Evolutionary conservation across 2,113 vertebrate species (phyloP), one percentile per base, ranked within the genome.

Genomic region (Boulengerochromis microlepis): DNA sequence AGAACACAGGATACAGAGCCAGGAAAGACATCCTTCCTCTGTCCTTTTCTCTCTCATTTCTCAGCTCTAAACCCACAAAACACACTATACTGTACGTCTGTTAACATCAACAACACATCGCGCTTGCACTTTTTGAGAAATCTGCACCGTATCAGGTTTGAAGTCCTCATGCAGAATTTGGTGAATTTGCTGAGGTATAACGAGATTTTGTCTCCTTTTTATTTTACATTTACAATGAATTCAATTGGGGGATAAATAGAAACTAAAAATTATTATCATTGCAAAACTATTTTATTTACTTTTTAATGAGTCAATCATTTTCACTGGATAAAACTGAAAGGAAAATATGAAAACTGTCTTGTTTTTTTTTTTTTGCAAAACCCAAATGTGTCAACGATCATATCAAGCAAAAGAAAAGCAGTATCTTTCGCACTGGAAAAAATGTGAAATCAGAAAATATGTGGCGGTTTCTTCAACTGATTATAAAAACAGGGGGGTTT

Each of bases 11-110:
- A 94, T 93, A 87, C 91, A 88, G 86, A 92, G 91, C 52, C 93
- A 95, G 96, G 95, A 96, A 96, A 94, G 93, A 93, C 69, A 47
- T 95, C 91, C 94, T 95, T 95, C 94, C 95, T 93, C 86, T 91
- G 85, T 91, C 86, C 81, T 61, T 47, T 80, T 83, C 61, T 52
- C 81, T 85, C 33, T 69, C 31, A 22, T 82, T 82, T 31, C 24
- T 90, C 80, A 45, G 47, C 61, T 86, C 35, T 66, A 13, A 81
- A 5, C 69, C 13, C 61, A 64, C 24, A 88, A 83, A 64, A 45
- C 54, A 52, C 18, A 83, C 18, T 8, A 8, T 7, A 80, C 50
- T 66, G 61, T 86, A 76, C 7, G 13, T 59, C 35, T 54, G 26
- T 57, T 82, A 11, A 40, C 12, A 56, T 50, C 26, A 85, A 52